Conservation (phyloP, 2,888 invertebrate species). For the Neoascia interrupta region DNA sequence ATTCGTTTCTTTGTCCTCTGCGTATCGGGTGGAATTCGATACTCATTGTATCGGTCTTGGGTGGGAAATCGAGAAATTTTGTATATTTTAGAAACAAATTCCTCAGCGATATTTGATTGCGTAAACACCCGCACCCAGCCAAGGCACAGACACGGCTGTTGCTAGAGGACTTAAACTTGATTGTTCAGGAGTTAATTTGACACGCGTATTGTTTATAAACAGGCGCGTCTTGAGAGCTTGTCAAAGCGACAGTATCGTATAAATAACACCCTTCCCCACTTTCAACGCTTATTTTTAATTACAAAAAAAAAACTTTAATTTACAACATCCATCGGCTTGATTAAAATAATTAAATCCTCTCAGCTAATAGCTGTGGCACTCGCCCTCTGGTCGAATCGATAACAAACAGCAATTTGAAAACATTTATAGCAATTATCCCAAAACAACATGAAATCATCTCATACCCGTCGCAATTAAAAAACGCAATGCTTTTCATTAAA, state of each 20-base stretch:
- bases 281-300: no score
- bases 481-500: constrained; percentile 59
- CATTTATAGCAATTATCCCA: constrained; percentile 61
- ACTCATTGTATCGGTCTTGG: constrained; percentile 19
- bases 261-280: no score
- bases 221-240: no score
- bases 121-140: constrained; percentile 48
- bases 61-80: neutral
- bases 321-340: no score
- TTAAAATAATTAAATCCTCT: no score
- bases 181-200: constrained; percentile 52
- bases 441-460: constrained; percentile 47
- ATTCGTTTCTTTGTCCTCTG: constrained; percentile 38
- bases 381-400: no score
- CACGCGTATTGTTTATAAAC: constrained; percentile 9
- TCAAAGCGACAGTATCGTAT: no score
- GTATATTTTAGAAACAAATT: constrained; percentile 37
- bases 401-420: constrained; percentile 54
- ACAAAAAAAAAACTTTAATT: no score
- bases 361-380: no score
- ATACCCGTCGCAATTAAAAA: constrained; percentile 52
- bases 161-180: constrained; percentile 43
- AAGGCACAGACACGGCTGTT: constrained; percentile 2
- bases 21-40: constrained; percentile 19
- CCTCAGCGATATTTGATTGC: constrained; percentile 54